Evolutionary conservation across 2,888 invertebrate species (phyloP).

Genomic region (Dorcus hopei): DNA sequence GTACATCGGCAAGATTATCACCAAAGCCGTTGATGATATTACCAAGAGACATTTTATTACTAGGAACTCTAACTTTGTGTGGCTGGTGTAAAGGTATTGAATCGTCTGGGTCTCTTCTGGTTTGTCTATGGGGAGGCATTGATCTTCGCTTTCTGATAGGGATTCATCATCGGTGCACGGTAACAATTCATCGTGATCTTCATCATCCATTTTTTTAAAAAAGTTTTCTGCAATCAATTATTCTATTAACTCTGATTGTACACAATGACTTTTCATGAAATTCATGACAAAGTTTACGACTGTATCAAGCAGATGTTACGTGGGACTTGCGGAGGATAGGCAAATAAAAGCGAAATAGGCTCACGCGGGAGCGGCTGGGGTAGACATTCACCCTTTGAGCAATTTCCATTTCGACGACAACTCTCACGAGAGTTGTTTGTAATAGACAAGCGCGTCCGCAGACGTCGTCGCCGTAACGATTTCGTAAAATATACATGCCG

Average conservation of each 20-base stretch:
- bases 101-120: conserved; percentile 31
- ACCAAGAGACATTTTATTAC: conserved; percentile 49
- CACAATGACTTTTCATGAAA: background rate
- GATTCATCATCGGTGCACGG: conserved; percentile 45
- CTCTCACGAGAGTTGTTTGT: no score
- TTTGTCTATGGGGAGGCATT: conserved; percentile 40
- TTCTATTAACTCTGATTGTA: background rate
- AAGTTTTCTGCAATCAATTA: background rate
- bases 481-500: no score
- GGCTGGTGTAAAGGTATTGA: conserved; percentile 34
- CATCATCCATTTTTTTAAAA: conserved; percentile 32
- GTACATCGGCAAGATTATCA: conserved; percentile 55
- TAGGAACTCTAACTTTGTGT: conserved; percentile 49
- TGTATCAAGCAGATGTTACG: background rate
- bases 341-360: background rate
- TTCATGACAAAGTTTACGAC: background rate
- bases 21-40: conserved; percentile 50
- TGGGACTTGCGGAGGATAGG: background rate
- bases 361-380: background rate
- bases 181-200: conserved; percentile 45
- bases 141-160: conserved; percentile 42
- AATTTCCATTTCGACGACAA: no score
- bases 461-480: no score
- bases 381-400: no score
- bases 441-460: no score